Percentiles rank a stretch among this genome's conserved stretches.
phyloP scores from a whole-genome alignment of 2,113 vertebrate genomes.

The Halcyon malimbica region DNA sequence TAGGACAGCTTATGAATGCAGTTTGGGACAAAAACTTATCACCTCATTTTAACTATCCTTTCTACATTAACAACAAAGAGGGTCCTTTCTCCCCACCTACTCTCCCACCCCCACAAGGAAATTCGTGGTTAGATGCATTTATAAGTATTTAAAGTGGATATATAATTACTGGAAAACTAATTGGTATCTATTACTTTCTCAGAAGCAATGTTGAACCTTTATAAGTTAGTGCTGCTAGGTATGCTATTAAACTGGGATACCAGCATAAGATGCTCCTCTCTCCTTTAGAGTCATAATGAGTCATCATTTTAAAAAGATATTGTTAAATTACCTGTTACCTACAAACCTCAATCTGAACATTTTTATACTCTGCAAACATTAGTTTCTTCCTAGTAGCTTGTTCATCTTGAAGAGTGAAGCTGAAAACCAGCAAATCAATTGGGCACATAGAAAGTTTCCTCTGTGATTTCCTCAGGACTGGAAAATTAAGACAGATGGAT shows the following conservation, averaged over 20 bases:
- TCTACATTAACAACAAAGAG: background rate
- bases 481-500: background rate
- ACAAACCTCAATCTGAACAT: background rate
- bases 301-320: background rate
- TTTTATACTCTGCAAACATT: background rate
- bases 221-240: background rate
- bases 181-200: background rate
- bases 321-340: background rate
- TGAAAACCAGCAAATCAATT: background rate
- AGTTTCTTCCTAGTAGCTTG: background rate
- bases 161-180: background rate
- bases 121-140: background rate
- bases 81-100: rapidly evolving
- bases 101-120: rapidly evolving
- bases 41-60: background rate
- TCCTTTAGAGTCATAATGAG: background rate
- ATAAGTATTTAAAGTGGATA: background rate
- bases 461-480: background rate
- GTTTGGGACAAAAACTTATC: background rate
- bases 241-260: background rate
- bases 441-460: background rate
- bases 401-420: background rate
- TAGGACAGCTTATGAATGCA: background rate
- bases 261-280: background rate
- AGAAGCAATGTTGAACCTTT: background rate